Conservation (phyloP, 2,888 invertebrate genomes). For the Mythimna vitellina region DNA sequence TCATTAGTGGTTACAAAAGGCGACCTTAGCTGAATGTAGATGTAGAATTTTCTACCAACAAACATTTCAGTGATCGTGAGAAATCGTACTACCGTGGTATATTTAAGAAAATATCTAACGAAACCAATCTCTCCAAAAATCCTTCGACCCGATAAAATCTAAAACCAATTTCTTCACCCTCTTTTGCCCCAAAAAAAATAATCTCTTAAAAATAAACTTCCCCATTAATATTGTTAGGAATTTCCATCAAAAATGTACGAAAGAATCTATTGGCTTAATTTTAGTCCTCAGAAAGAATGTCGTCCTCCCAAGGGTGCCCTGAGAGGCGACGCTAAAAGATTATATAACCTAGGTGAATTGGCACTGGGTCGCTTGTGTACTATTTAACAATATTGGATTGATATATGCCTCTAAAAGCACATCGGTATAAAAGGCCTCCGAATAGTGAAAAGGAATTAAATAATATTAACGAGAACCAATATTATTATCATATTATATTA, state of each 20-base stretch:
- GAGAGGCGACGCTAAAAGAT: constrained; percentile 32
- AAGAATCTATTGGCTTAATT: constrained; percentile 11
- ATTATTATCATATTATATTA: too few species aligned
- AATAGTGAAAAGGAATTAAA: too few species aligned
- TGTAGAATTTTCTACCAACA: too few species aligned
- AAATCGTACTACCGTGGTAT: too few species aligned
- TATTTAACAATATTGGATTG: constrained; percentile 7
- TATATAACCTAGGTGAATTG: constrained; percentile 27
- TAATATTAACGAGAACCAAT: too few species aligned
- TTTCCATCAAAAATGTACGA: constrained; percentile 26
- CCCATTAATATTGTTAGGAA: constrained; percentile 21
- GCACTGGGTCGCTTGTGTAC: constrained; percentile 23
- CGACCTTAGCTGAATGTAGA: too few species aligned
- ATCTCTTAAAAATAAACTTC: constrained; percentile 22
- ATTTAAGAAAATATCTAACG: too few species aligned
- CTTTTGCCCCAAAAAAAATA: constrained; percentile 7
- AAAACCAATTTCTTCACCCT: background rate
- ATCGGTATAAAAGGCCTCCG: too few species aligned
- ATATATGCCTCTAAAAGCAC: too few species aligned
- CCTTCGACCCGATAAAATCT: constrained; percentile 12
- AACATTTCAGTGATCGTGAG: too few species aligned
- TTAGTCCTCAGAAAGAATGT: constrained; percentile 15
- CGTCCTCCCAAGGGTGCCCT: constrained; percentile 12
- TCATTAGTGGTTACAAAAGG: too few species aligned
- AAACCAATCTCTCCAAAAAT: constrained; percentile 15